phyloP scores from a whole-genome alignment of 2,797 vertebrate species.

The Ctenopoma multispine region DNA sequence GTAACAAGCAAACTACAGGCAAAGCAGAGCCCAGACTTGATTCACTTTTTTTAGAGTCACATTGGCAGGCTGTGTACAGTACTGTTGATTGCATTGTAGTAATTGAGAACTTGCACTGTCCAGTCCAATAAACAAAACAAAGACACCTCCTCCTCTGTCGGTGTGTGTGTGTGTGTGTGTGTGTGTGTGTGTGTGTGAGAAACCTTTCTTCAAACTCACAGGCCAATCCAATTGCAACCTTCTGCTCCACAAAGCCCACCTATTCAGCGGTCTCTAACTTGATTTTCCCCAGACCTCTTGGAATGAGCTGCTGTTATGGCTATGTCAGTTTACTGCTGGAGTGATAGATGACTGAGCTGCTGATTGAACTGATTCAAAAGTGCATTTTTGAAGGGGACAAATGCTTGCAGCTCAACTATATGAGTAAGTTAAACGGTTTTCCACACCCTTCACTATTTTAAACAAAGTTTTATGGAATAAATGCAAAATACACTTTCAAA shows the following conservation, averaged over 20 bases:
- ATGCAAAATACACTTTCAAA: neutral
- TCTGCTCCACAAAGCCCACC: constrained; percentile 24
- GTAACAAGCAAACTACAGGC: neutral
- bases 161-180: too few relatives aligned
- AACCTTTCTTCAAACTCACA: constrained; percentile 32
- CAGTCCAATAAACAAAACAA: constrained; percentile 36
- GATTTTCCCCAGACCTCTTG: constrained; percentile 49
- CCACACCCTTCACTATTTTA: neutral
- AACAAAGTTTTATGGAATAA: constrained; percentile 6
- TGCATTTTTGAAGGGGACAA: constrained; percentile 57
- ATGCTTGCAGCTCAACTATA: constrained; percentile 27
- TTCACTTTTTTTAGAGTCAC: neutral
- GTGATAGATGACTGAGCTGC: constrained; percentile 63
- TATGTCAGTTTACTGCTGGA: constrained; percentile 40
- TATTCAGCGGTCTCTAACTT: constrained; percentile 44
- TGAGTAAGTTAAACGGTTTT: constrained; percentile 26
- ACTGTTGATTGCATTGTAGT: constrained; percentile 39
- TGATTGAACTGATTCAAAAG: constrained; percentile 69
- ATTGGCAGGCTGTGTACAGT: constrained; percentile 12
- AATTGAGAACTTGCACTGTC: constrained; percentile 51
- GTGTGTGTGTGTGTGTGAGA: neutral
- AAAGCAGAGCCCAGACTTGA: neutral
- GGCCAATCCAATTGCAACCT: constrained; percentile 50
- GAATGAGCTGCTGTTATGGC: constrained; percentile 51
- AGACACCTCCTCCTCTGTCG: constrained; percentile 13